phyloP scores from a whole-genome alignment of 2,113 vertebrate species.

The Platanista minor region DNA sequence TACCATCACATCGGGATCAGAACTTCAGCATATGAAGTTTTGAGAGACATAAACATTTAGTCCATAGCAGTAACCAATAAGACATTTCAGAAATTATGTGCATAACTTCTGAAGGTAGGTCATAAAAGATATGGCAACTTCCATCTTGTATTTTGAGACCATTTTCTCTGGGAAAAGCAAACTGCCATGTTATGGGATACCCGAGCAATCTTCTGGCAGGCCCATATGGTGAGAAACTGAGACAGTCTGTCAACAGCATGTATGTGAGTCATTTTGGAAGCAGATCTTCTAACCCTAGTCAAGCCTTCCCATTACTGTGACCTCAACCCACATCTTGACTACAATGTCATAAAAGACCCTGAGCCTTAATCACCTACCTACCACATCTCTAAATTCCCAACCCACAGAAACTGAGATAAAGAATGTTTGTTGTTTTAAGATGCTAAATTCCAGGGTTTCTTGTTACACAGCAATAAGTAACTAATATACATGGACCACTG shows the following conservation, averaged over 20 bases:
- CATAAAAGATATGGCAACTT: not conserved
- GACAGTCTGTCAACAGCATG: not conserved
- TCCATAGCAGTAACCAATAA: not conserved
- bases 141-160: not conserved
- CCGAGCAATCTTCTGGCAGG: not conserved
- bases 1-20: not conserved
- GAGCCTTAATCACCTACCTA: not conserved
- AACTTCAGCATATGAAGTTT: not conserved
- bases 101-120: not conserved
- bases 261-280: not conserved
- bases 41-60: not conserved
- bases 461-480: not conserved
- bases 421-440: not conserved
- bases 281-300: not conserved
- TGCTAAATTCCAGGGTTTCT: not conserved
- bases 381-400: not conserved
- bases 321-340: not conserved
- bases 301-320: not conserved
- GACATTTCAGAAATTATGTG: not conserved
- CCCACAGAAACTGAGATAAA: not conserved
- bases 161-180: not conserved
- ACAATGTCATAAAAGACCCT: not conserved
- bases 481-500: not conserved
- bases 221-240: not conserved
- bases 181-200: not conserved